Evolutionary conservation across 2,113 vertebrate genomes (phyloP), one percentile per base, ranked within the genome.

Genomic region (Rhegmatorhina hoffmannsi): DNA sequence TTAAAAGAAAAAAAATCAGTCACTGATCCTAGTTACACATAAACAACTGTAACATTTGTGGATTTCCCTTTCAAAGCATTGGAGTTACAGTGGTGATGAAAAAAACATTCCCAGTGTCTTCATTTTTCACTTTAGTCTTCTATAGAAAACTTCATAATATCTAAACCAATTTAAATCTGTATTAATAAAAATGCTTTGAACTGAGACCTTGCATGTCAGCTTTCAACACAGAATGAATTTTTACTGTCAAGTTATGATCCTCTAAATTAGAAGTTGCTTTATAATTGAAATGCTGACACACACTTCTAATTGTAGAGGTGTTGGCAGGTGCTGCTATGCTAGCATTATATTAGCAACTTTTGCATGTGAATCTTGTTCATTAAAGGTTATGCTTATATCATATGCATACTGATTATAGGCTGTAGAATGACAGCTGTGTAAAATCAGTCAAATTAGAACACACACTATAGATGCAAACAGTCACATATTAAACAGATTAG

Each of bases 171-270:
- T 97, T 94, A 92, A 94, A 92, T 18, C 53, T 82, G 10, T 89
- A 80, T 83, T 94, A 92, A 94, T 91, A 90, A 95, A 95, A 97
- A 91, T 68, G 74, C 90, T 95, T 97, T 96, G 96, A 95, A 95
- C 90, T 89, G 87, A 93, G 89, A 92, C 72, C 67, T 89, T 63
- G 88, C 14, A 87, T 88, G 92, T 96, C 90, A 95, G 66, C 46
- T 91, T 87, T 53, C 53, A 94, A 88, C 74, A 94, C 58, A 87
- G 84, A 92, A 91, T 36, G 92, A 81, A 90, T 94, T 95, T 95
- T 96, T 94, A 75, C 91, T 95, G 95, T 94, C 92, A 96, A 80
- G 84, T 68, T 92, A 72, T 94, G 91, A 94, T 92, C 70, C 70
- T 73, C 33, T 87, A 95, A 91, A 96, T 93, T 94, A 95, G 83